These are phyloP conservation scores for Serranochromis macrocephalus DNA, from an alignment of 2,113 vertebrate genomes.

Conservation along the genomic window DNA sequence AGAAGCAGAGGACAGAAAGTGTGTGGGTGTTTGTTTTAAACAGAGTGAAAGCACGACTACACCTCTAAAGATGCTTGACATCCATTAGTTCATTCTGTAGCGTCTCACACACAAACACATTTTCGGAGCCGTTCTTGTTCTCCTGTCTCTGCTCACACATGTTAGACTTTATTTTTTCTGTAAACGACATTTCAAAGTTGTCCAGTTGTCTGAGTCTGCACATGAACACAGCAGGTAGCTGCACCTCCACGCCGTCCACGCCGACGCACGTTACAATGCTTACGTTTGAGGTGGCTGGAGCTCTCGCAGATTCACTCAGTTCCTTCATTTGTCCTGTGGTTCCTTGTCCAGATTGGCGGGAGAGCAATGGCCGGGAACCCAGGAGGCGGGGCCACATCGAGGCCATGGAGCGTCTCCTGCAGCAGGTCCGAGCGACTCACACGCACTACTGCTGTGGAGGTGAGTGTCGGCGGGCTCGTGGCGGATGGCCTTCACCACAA, in stretches of 20 bases:
- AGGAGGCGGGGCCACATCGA: slow-evolving; percentile 83
- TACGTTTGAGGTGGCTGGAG: background rate
- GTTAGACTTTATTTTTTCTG: background rate
- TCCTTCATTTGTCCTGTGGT: background rate
- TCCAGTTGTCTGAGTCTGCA: background rate
- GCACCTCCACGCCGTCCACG: background rate
- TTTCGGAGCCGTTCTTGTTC: background rate
- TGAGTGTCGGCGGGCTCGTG: slow-evolving; percentile 51
- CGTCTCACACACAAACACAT: background rate
- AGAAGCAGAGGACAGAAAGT: background rate
- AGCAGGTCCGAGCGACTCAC: slow-evolving; percentile 88
- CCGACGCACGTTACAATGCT: too few species aligned
- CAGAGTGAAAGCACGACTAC: background rate
- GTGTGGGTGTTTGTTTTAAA: slow-evolving; percentile 2
- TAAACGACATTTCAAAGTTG: background rate
- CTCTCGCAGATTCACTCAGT: background rate
- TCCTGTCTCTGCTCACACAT: background rate
- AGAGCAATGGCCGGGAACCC: slow-evolving; percentile 80
- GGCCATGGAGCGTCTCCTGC: slow-evolving; percentile 87
- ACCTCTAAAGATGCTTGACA: background rate
- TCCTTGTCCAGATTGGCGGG: slow-evolving; percentile 83
- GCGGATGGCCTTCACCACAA: background rate
- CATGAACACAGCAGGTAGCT: background rate
- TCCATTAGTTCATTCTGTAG: background rate
- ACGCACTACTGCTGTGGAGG: slow-evolving; percentile 84